These are phyloP conservation scores for Amphiura filiformis DNA, from an alignment of 35 echinoderm and acorn worm genomes.

Conservation along the genomic window DNA sequence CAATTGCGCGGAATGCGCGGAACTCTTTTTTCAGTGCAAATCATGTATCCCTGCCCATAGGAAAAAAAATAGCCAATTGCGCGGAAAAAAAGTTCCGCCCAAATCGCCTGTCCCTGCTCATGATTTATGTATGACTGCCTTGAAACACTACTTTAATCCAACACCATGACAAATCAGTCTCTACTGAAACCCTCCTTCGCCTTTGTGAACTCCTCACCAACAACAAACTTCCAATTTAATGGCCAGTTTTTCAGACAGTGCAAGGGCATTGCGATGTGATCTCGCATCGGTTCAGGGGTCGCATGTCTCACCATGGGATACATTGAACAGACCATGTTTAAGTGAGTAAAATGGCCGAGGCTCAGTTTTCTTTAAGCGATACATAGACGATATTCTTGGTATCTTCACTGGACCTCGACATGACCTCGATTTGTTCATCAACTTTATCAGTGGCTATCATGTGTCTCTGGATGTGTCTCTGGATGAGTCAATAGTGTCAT, in stretches of 20 bases:
- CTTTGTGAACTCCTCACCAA: no score
- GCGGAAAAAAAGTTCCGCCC: no score
- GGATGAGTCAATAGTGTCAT: background rate
- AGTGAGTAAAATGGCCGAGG: background rate
- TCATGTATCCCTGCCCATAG: no score
- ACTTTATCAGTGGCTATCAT: background rate
- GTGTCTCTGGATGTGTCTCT: background rate
- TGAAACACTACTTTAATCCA: no score
- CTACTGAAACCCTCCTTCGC: no score
- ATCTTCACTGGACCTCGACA: background rate
- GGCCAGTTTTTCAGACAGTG: background rate
- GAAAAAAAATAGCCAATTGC: no score
- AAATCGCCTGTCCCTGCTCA: no score
- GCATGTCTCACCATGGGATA: background rate
- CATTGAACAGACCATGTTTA: background rate
- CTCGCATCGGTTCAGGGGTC: background rate
- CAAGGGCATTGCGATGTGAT: background rate
- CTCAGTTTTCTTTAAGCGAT: background rate
- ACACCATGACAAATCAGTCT: no score
- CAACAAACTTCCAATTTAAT: background rate
- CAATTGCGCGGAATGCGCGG: no score
- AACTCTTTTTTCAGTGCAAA: no score
- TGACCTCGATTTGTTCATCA: background rate
- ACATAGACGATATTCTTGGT: background rate
- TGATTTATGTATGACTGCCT: no score